Percentiles rank a stretch among this genome's conserved stretches.
Evolutionary conservation across 2,888 invertebrate species (phyloP).

Genomic region (Desoria tigrina): DNA sequence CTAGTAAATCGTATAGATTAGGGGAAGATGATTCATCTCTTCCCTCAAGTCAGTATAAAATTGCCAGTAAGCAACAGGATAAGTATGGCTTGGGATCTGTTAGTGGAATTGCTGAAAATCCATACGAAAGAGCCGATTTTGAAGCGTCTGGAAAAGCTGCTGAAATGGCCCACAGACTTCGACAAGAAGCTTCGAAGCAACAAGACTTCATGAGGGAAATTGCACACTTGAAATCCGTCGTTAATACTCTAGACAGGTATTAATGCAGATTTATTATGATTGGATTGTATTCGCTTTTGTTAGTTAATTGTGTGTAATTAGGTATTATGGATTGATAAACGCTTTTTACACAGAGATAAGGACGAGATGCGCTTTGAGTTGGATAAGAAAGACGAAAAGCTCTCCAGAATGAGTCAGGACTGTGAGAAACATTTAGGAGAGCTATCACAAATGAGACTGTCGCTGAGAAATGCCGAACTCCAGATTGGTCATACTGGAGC

Average conservation of each 20-base stretch:
- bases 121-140: too few relatives aligned
- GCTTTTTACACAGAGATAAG: constrained; percentile 41
- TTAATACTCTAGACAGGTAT: constrained; percentile 34
- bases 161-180: constrained; percentile 34
- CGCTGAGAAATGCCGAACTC: constrained; percentile 45
- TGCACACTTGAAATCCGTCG: constrained; percentile 15
- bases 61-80: too few relatives aligned
- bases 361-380: constrained; percentile 49
- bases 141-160: constrained; percentile 5
- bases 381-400: constrained; percentile 47
- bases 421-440: constrained; percentile 34
- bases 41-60: too few relatives aligned
- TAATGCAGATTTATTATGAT: too few relatives aligned
- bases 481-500: constrained; percentile 48
- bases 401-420: constrained; percentile 36
- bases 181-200: constrained; percentile 14
- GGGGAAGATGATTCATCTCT: too few relatives aligned
- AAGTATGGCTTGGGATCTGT: too few relatives aligned
- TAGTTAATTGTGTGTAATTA: too few relatives aligned
- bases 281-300: too few relatives aligned
- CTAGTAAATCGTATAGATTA: too few relatives aligned
- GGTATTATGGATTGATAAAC: too few relatives aligned
- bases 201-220: constrained; percentile 34
- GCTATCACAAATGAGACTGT: constrained; percentile 37
- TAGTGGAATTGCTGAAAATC: too few relatives aligned